Percentiles rank a stretch among this genome's conserved stretches.
Evolutionary conservation across 2,797 vertebrate genomes (phyloP).

Genomic region (Karalla daura): DNA sequence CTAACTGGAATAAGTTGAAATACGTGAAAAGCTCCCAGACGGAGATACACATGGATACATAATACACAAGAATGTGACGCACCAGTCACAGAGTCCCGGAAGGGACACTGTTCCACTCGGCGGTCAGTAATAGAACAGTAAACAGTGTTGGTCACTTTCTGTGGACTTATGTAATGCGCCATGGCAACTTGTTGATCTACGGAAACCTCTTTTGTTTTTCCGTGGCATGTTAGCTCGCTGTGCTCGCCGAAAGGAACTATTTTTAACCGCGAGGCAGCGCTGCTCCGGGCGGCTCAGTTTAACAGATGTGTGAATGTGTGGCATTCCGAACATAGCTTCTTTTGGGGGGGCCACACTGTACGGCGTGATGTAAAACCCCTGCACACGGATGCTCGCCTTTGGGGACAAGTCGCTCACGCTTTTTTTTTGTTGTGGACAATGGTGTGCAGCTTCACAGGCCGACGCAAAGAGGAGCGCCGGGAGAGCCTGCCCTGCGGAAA

Average conservation of each 20-base stretch:
- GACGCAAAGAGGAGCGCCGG: slow-evolving; percentile 82
- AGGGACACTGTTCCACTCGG: background rate
- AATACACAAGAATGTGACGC: background rate
- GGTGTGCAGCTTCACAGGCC: slow-evolving; percentile 79
- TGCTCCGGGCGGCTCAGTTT: slow-evolving; percentile 22
- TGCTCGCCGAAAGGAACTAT: slow-evolving; percentile 65
- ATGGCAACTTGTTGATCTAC: slow-evolving; percentile 46
- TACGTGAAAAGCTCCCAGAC: too few species aligned
- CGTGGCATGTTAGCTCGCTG: slow-evolving; percentile 43
- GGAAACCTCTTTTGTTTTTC: slow-evolving; percentile 71
- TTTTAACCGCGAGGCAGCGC: slow-evolving; percentile 53
- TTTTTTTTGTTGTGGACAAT: slow-evolving; percentile 24
- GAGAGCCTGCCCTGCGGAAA: slow-evolving; percentile 84
- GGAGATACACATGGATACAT: too few species aligned
- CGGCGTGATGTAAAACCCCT: slow-evolving; percentile 3
- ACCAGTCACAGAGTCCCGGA: background rate
- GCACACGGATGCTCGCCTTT: background rate
- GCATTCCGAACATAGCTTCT: slow-evolving; percentile 44
- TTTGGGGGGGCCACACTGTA: background rate
- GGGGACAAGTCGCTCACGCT: slow-evolving; percentile 3
- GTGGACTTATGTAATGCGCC: slow-evolving; percentile 54
- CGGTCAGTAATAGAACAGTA: slow-evolving; percentile 8
- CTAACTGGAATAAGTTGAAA: too few species aligned
- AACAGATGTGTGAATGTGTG: slow-evolving; percentile 51
- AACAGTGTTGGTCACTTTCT: slow-evolving; percentile 52